Conservation (phyloP, 2,888 invertebrate genomes). For the Sacculina carcini region DNA sequence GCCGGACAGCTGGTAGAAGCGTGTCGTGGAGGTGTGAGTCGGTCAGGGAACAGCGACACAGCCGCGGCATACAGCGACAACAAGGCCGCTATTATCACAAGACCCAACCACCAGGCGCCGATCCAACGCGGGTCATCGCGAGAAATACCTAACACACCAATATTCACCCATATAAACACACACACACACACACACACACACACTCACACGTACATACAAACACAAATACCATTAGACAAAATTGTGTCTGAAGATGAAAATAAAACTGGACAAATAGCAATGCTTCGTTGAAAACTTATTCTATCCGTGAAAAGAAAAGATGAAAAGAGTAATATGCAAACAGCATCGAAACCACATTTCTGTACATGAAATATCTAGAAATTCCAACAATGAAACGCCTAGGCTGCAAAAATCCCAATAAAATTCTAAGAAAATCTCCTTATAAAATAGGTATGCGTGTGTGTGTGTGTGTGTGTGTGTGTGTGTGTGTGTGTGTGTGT, state of each 20-base stretch:
- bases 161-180: not conserved
- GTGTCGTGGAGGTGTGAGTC: not conserved
- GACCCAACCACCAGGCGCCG: constrained; percentile 26
- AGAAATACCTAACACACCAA: constrained; percentile 8
- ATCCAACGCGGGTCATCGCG: constrained; percentile 20
- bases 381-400: too few relatives aligned
- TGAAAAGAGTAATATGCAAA: too few relatives aligned
- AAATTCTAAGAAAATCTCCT: too few relatives aligned
- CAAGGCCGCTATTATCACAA: constrained; percentile 20
- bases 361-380: too few relatives aligned
- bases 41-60: constrained; percentile 10
- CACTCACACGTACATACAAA: not conserved
- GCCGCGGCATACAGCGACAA: constrained; percentile 19
- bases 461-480: not conserved
- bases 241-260: too few relatives aligned
- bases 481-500: not conserved
- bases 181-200: constrained; percentile 2
- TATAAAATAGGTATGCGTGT: too few relatives aligned
- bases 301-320: too few relatives aligned
- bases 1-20: not conserved
- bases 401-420: too few relatives aligned
- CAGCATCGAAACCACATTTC: too few relatives aligned
- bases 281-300: too few relatives aligned
- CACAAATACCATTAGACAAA: not conserved
- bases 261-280: too few relatives aligned